Base-by-base conservation (phyloP, 2,113 vertebrate species). In the Oceanites oceanicus region DNA sequence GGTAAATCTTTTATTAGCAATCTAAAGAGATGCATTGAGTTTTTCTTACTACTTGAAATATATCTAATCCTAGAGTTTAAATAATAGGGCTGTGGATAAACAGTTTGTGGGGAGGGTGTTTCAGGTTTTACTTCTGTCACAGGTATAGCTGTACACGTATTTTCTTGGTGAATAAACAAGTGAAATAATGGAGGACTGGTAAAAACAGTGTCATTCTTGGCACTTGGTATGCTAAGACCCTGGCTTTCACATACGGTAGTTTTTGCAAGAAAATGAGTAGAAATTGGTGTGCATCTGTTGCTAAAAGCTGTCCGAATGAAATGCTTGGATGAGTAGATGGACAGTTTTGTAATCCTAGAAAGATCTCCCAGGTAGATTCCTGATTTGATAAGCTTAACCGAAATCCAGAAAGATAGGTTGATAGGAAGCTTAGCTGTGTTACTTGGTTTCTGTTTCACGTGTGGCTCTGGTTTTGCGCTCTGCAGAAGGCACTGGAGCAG, bases 401-500 rank as follows among this genome's bases (percentile, higher is more conserved):
- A 2, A 2, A 18, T 9, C 5, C 5, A 4, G 85, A 40, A 53
- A 7, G 50, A 6, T 2, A 9, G n/a, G 56, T 27, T 47, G 61
- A 7, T 42, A 44, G 70, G 62, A 49, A 29, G 38, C 49, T 53
- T 12, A 3, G 47, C 85, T 47, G 42, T 22, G 40, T 34, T 36
- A 4, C 70, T 25, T 13, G 23, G 2, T 47, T 50, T 47, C 53
- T 62, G 21, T 56, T 44, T 63, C 63, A 49, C 2, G 11, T 8
- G 0, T 16, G 66, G 73, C 67, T 66, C 67, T 82, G 90, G 10
- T 38, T 67, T 71, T 62, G 63, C 13, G 3, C 76, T 29, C 58
- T 84, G 44, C 94, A 99, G 99, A 99, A 98, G 65, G 98, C 99
- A 0, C 96, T 99, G 97, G 98, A 99, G 96, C 98, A 99, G 97